These are phyloP conservation scores for Drosophila paucipuncta DNA, from an alignment of 2,888 invertebrate species.

Conservation along the genomic window DNA sequence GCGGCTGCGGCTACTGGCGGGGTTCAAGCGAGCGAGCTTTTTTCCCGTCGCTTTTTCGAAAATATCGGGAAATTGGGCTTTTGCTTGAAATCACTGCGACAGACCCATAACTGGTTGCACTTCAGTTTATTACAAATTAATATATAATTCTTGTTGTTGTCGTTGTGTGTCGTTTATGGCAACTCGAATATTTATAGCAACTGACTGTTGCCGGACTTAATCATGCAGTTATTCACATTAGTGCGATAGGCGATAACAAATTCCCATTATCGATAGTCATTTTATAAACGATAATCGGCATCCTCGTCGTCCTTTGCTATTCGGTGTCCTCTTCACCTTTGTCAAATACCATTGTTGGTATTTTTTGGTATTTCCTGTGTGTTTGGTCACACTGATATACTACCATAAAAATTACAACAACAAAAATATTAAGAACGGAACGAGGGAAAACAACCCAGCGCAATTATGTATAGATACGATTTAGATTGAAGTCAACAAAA, in stretches of 20 bases:
- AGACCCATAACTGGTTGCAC: not conserved
- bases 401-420: constrained; percentile 45
- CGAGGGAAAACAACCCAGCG: constrained; percentile 61
- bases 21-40: constrained; percentile 34
- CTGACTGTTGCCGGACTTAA: not conserved
- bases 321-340: not conserved
- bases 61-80: constrained; percentile 38
- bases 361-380: constrained; percentile 27
- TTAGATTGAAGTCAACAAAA: constrained; percentile 55
- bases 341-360: not conserved
- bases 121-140: not conserved
- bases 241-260: not conserved
- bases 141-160: not conserved
- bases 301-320: constrained; percentile 8
- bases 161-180: not conserved
- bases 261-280: not conserved
- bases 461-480: constrained; percentile 64
- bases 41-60: constrained; percentile 19
- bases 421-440: constrained; percentile 48
- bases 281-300: not conserved
- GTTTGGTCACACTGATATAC: constrained; percentile 41
- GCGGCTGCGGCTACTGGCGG: constrained; percentile 11
- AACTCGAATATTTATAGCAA: constrained; percentile 5
- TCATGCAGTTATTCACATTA: not conserved
- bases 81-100: not conserved